Conservation (phyloP, 2,113 vertebrate species). For the Podocnemis expansa region DNA sequence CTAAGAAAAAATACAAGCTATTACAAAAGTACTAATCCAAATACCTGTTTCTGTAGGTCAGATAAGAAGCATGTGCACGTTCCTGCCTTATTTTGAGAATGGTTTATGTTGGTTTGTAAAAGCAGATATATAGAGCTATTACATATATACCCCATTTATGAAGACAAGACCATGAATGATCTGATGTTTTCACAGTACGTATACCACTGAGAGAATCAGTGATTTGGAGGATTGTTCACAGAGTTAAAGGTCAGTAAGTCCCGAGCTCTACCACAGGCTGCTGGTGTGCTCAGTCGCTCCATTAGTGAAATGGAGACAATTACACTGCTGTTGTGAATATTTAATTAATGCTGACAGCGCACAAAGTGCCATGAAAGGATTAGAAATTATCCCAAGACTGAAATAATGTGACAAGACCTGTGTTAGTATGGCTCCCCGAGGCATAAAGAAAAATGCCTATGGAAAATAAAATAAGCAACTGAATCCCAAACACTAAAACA, state of each 20-base stretch:
- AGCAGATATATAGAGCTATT: background rate
- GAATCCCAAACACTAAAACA: background rate
- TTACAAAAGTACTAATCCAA: background rate
- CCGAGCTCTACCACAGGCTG: background rate
- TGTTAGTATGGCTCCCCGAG: fast-evolving
- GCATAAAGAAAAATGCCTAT: background rate
- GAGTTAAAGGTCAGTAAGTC: background rate
- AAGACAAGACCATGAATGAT: background rate
- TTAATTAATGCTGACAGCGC: fast-evolving
- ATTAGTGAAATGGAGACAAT: background rate
- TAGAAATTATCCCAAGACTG: background rate
- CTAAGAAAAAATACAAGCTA: background rate
- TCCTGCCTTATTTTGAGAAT: background rate
- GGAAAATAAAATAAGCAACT: background rate
- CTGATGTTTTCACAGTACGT: background rate
- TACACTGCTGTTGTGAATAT: background rate
- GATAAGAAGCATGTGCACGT: background rate
- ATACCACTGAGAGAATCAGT: background rate
- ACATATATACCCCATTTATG: background rate
- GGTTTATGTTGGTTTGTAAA: background rate
- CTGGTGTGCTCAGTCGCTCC: background rate
- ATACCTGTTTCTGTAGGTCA: background rate
- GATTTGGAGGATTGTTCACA: background rate
- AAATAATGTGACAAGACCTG: background rate
- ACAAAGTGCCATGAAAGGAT: background rate